phyloP scores from a whole-genome alignment of 2,888 invertebrate genomes.

The Eubasilissa splendida region DNA sequence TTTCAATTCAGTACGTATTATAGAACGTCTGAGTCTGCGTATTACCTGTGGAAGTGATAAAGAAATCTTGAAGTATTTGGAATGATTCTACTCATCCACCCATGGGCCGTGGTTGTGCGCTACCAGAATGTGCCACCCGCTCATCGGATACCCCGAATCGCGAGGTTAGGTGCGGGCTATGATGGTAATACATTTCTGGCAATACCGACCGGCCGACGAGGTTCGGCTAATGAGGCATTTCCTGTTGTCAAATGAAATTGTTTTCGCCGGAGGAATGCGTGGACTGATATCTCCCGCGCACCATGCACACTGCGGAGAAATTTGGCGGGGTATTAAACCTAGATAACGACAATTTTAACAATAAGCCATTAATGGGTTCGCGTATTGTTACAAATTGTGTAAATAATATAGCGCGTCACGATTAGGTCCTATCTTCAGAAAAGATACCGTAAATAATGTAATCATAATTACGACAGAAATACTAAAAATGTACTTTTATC shows the following conservation, averaged over 20 bases:
- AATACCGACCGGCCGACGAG: not conserved
- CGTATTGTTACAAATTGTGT: too few relatives aligned
- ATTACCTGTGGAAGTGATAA: too few relatives aligned
- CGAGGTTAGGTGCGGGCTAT: conserved; percentile 55
- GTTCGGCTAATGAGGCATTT: conserved; percentile 47
- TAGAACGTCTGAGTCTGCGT: too few relatives aligned
- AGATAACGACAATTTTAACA: conserved; percentile 1
- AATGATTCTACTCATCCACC: not conserved
- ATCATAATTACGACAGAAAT: too few relatives aligned
- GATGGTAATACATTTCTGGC: conserved; percentile 23
- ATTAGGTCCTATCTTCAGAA: too few relatives aligned
- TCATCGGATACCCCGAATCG: conserved; percentile 7
- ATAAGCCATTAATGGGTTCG: too few relatives aligned
- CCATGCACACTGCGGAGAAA: not conserved
- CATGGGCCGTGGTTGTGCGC: not conserved
- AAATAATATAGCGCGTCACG: too few relatives aligned
- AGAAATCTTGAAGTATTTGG: too few relatives aligned
- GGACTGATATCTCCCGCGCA: not conserved
- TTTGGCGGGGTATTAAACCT: not conserved
- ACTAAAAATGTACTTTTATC: too few relatives aligned
- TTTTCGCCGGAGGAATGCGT: conserved; percentile 32
- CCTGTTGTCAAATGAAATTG: conserved; percentile 25
- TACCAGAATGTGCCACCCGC: not conserved
- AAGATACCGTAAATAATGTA: too few relatives aligned
- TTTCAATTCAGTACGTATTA: too few relatives aligned